Percentiles rank a stretch among this genome's conserved stretches.
Evolutionary conservation across 2,113 vertebrate genomes (phyloP).

Genomic region (Archilochus colubris): DNA sequence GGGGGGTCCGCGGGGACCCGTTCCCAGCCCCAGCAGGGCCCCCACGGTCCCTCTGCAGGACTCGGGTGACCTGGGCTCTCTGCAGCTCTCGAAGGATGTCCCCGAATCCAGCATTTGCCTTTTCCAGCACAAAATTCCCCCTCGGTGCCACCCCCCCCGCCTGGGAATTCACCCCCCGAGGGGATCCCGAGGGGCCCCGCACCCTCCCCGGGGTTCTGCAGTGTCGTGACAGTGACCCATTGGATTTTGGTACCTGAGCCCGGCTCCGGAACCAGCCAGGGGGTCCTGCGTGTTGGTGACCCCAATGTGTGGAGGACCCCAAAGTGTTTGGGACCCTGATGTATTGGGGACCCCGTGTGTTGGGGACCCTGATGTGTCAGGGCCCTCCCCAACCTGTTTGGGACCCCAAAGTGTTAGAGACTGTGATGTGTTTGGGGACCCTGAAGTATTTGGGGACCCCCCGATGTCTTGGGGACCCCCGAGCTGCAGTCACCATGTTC

Average conservation of each 20-base stretch:
- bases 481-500: fast-evolving
- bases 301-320: too few species aligned
- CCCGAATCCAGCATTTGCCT: not conserved
- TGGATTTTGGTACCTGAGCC: not conserved
- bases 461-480: not conserved
- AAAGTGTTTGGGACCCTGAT: too few species aligned
- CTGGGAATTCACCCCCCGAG: not conserved
- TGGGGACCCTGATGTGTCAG: not conserved
- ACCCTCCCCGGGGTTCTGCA: not conserved
- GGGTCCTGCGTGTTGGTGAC: not conserved
- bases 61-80: conserved; percentile 13
- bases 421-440: too few species aligned
- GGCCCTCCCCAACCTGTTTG: too few species aligned
- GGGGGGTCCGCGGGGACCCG: fast-evolving
- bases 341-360: too few species aligned
- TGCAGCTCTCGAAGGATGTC: not conserved
- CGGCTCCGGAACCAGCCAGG: fast-evolving
- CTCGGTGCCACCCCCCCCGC: not conserved
- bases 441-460: too few species aligned
- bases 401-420: too few species aligned
- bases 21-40: not conserved
- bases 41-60: not conserved
- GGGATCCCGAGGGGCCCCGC: not conserved
- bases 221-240: fast-evolving
- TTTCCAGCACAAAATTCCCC: conserved; percentile 20